Conservation (phyloP, 1,140 invertebrate species). For the Penaeus chinensis region DNA sequence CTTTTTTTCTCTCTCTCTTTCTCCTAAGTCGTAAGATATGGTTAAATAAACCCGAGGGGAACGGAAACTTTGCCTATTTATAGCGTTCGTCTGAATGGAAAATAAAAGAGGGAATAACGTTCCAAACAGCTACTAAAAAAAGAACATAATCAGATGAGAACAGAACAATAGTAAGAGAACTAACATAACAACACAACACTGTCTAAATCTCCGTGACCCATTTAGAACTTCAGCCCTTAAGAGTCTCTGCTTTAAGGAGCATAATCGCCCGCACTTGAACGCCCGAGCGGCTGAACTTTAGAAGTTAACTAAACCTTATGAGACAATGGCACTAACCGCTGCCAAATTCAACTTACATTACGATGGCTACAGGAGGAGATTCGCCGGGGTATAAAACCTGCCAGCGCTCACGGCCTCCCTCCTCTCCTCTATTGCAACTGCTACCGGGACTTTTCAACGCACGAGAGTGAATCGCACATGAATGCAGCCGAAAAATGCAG, state of each 20-base stretch:
- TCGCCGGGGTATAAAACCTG: slow-evolving; percentile 25
- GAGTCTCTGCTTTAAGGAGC: slow-evolving; percentile 24
- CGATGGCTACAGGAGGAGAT: slow-evolving; percentile 23
- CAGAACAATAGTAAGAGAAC: slow-evolving; percentile 28
- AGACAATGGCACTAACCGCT: slow-evolving; percentile 52
- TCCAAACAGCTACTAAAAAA: slow-evolving; percentile 14
- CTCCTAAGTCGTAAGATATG: not conserved
- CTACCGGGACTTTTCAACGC: slow-evolving; percentile 33
- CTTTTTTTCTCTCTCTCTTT: not conserved
- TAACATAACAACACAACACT: slow-evolving; percentile 44
- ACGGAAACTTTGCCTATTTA: not conserved
- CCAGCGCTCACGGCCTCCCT: not conserved
- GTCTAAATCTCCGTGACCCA: slow-evolving; percentile 25
- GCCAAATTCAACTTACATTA: slow-evolving; percentile 50
- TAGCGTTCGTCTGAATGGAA: not conserved
- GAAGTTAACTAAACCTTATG: slow-evolving; percentile 58
- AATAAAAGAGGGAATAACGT: not conserved
- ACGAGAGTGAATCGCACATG: slow-evolving; percentile 46
- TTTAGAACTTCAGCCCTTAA: slow-evolving; percentile 29
- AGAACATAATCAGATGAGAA: slow-evolving; percentile 45
- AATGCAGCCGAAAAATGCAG: slow-evolving; percentile 46
- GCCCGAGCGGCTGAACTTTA: slow-evolving; percentile 49
- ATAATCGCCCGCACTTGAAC: slow-evolving; percentile 40
- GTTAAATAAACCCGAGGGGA: not conserved
- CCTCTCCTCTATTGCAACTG: slow-evolving; percentile 31